Conservation (phyloP, 2,797 vertebrate genomes). For the Eurystomus glaucurus region DNA sequence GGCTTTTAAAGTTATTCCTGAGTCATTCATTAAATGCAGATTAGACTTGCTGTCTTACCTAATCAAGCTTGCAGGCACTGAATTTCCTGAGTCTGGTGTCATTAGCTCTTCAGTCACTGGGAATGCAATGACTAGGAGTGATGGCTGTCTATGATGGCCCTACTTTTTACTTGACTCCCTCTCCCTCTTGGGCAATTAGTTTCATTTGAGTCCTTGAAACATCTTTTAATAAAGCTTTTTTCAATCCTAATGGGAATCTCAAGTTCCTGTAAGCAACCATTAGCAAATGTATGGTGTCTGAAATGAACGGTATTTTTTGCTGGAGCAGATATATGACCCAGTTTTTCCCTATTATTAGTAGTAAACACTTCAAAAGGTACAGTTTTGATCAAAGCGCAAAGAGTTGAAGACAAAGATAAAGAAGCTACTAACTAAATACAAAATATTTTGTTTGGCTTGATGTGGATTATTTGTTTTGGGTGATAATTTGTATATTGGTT, state of each 20-base stretch:
- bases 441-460: neutral
- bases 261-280: neutral
- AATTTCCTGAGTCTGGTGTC: slow-evolving; percentile 24
- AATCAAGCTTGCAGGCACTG: slow-evolving; percentile 37
- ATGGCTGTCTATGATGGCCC: neutral
- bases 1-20: neutral
- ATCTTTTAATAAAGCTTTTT: slow-evolving; percentile 10
- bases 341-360: neutral
- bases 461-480: neutral
- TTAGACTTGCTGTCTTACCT: slow-evolving; percentile 48
- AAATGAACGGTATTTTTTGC: neutral
- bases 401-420: neutral
- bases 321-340: neutral
- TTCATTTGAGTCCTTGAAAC: slow-evolving; percentile 6
- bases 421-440: neutral
- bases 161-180: neutral
- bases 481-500: neutral
- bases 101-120: neutral
- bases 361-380: neutral
- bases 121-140: neutral
- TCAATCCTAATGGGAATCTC: neutral
- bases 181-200: neutral
- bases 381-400: neutral
- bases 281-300: neutral
- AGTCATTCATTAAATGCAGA: slow-evolving; percentile 55